phyloP scores from a whole-genome alignment of 1,140 invertebrate genomes.

The Oscheius sp. region DNA sequence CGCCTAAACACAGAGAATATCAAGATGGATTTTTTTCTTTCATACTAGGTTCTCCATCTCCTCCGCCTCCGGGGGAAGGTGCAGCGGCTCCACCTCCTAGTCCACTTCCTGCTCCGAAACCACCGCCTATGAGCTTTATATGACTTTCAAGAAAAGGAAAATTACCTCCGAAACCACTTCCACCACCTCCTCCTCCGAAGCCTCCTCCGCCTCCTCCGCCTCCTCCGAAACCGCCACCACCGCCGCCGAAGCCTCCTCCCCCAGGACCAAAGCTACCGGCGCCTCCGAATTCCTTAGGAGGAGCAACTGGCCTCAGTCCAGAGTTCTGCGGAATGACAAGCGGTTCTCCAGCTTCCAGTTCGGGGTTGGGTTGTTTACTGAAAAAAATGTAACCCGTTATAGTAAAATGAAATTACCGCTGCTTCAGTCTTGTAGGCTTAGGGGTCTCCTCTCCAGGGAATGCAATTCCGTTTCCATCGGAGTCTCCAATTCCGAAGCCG shows the following conservation, averaged over 20 bases:
- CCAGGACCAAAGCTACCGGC: slow-evolving; percentile 18
- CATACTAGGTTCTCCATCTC: background rate
- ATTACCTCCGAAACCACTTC: slow-evolving; percentile 27
- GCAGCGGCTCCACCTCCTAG: slow-evolving; percentile 7
- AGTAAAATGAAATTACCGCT: slow-evolving; percentile 9
- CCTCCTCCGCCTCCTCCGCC: slow-evolving; percentile 29
- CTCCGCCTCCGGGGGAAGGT: background rate
- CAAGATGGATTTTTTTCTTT: background rate
- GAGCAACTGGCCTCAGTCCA: slow-evolving; percentile 55
- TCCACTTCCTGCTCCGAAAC: slow-evolving; percentile 29
- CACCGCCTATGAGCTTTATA: slow-evolving; percentile 12
- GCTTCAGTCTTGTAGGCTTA: slow-evolving; percentile 13
- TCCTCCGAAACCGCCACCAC: slow-evolving; percentile 29
- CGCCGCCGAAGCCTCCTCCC: slow-evolving; percentile 36
- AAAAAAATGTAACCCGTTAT: background rate
- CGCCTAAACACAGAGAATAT: slow-evolving; percentile 1
- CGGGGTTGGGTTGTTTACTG: slow-evolving; percentile 29
- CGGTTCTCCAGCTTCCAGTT: slow-evolving; percentile 18
- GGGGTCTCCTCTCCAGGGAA: slow-evolving; percentile 12
- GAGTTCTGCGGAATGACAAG: slow-evolving; percentile 60
- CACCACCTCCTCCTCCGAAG: slow-evolving; percentile 26
- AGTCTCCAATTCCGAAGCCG: slow-evolving; percentile 25
- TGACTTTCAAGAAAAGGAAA: background rate
- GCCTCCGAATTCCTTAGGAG: slow-evolving; percentile 53
- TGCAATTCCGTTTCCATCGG: slow-evolving; percentile 7